phyloP scores from a whole-genome alignment of 2,113 vertebrate genomes.

The Saimiri boliviensis region DNA sequence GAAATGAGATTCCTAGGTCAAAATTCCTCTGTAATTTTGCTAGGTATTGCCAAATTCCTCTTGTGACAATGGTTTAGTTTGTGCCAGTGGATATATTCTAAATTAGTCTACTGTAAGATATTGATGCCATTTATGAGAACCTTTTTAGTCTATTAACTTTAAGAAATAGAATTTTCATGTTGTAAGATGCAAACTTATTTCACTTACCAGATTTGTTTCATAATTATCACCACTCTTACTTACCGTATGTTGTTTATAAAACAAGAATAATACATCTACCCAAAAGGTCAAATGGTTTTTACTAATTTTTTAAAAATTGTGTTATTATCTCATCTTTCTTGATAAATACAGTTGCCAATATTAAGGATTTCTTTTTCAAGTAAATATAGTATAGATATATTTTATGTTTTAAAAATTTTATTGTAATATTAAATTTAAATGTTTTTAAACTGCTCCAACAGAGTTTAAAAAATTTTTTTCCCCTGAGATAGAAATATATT shows the following conservation, averaged over 20 bases:
- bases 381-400: background rate
- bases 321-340: background rate
- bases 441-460: background rate
- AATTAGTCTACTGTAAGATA: constrained; percentile 6
- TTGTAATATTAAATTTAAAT: background rate
- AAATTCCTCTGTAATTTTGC: background rate
- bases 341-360: background rate
- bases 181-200: constrained; percentile 16
- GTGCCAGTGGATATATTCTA: background rate
- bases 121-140: constrained; percentile 15
- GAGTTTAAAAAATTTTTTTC: background rate
- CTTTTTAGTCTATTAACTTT: background rate
- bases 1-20: constrained; percentile 15
- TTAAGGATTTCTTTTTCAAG: constrained; percentile 1
- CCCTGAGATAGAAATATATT: background rate
- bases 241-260: background rate
- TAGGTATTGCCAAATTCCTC: background rate
- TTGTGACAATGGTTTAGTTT: constrained; percentile 35
- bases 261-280: background rate
- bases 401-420: background rate
- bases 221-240: background rate
- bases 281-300: constrained; percentile 1
- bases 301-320: background rate
- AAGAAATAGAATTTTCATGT: constrained; percentile 48
- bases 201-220: constrained; percentile 21